Evolutionary conservation across 2,888 invertebrate species (phyloP), one percentile per base, ranked within the genome.

Genomic region (Tribolium freemani): DNA sequence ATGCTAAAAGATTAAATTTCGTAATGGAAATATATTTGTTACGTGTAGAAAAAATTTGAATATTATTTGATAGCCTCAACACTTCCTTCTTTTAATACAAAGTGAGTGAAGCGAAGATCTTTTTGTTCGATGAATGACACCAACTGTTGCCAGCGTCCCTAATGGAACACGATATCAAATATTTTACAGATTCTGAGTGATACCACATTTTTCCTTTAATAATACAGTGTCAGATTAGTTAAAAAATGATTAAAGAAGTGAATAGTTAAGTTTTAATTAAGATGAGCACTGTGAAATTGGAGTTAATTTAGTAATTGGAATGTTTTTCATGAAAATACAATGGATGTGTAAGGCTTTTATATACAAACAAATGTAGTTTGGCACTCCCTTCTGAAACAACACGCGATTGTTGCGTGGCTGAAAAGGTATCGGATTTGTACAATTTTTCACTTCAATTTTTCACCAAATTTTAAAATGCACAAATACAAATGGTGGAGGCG

Each of bases 251-350:
- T 48, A 16, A 48, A 48, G 8, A 11, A 48, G n/a, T n/a, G n/a
- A n/a, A n/a, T n/a, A n/a, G n/a, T n/a, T n/a, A 11, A 48, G 16
- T 48, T 48, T 48, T 48, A 48, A 48, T 48, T 48, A 48, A 48
- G 8, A 48, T 11, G 11, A 48, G 13, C 8, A 16, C 11, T 6
- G 3, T 16, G 38, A n/a, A 38, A 38, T 38, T 38, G n/a, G n/a
- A 38, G 38, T 38, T 56, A 56, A 56, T 56, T 56, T 31, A 11
- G 13, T 56, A 56, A 56, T 56, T 56, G 30, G 56, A 56, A 10
- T 26, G 20, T 56, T 56, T 13, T 26, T 26, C 38, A 56, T n/a
- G 38, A 38, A 8, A 56, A 56, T 26, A 56, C 38, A 13, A 56
- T 10, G 38, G 8, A 6, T 8, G 8, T 38, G 38, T n/a, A 38